phyloP scores from a whole-genome alignment of 2,888 invertebrate genomes.

The Trissoscelio sp. region DNA sequence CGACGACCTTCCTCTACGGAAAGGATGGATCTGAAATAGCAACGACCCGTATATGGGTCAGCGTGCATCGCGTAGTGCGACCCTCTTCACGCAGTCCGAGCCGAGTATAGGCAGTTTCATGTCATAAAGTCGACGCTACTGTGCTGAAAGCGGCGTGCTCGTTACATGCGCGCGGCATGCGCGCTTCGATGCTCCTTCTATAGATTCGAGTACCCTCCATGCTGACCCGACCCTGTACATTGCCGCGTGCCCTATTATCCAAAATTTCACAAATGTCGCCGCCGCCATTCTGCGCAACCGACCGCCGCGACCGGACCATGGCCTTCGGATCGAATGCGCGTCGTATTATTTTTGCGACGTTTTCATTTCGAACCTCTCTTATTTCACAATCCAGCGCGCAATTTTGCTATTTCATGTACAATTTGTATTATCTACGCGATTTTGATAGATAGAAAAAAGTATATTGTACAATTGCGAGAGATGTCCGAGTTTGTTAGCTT shows the following conservation, averaged over 20 bases:
- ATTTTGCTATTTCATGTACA: background rate
- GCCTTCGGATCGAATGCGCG: constrained; percentile 59
- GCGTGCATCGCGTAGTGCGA: constrained; percentile 82
- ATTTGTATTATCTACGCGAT: too few species aligned
- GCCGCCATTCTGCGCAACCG: constrained; percentile 54
- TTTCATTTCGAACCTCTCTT: constrained; percentile 29
- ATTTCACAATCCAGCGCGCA: constrained; percentile 7
- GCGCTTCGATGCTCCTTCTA: constrained; percentile 63
- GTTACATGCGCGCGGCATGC: constrained; percentile 57
- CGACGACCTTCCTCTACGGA: constrained; percentile 83
- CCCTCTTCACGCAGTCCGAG: constrained; percentile 80
- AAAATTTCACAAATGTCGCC: constrained; percentile 66
- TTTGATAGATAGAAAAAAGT: too few species aligned
- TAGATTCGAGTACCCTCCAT: constrained; percentile 64
- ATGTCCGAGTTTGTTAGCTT: too few species aligned
- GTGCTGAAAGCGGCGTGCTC: constrained; percentile 72
- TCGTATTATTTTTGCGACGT: constrained; percentile 40
- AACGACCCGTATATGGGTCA: constrained; percentile 84
- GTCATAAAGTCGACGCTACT: constrained; percentile 79
- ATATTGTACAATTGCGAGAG: too few species aligned
- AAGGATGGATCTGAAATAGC: constrained; percentile 84
- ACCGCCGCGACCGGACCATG: constrained; percentile 58
- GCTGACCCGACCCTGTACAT: constrained; percentile 68
- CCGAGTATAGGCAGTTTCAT: constrained; percentile 74
- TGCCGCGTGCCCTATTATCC: constrained; percentile 69